phyloP scores from a whole-genome alignment of 2,113 vertebrate genomes.

The Semnornis frantzii region DNA sequence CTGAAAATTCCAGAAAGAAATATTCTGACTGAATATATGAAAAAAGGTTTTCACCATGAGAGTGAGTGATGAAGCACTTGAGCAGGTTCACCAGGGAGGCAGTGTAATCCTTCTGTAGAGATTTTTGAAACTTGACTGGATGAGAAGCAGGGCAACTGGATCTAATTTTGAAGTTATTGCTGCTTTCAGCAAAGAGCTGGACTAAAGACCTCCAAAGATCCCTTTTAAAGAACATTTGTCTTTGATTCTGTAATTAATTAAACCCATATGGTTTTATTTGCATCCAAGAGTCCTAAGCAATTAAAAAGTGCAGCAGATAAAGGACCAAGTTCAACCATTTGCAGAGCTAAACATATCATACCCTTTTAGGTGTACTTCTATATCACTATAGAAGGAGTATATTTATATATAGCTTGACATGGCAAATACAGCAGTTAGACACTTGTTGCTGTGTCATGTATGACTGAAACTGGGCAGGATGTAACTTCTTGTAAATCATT shows the following conservation, averaged over 20 bases:
- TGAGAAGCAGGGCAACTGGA: background rate
- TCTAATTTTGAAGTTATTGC: background rate
- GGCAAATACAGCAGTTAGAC: background rate
- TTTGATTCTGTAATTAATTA: conserved; percentile 17
- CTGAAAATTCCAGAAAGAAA: background rate
- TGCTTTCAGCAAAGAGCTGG: background rate
- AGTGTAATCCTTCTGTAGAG: background rate
- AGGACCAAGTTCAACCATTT: conserved; percentile 2
- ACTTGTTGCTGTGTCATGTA: background rate
- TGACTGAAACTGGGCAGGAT: background rate
- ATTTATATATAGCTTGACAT: background rate
- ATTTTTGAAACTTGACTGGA: background rate
- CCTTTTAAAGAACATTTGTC: background rate
- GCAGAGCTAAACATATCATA: background rate
- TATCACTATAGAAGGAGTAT: background rate
- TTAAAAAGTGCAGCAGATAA: background rate
- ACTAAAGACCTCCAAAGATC: background rate
- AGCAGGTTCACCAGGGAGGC: background rate
- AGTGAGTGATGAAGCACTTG: background rate
- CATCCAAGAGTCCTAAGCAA: background rate
- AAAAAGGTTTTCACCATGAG: background rate
- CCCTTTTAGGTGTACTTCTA: background rate
- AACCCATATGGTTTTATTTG: background rate
- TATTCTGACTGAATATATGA: background rate
- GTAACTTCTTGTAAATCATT: conserved; percentile 3